phyloP scores from a whole-genome alignment of 2,797 vertebrate genomes.

The Delichon dasypus region DNA sequence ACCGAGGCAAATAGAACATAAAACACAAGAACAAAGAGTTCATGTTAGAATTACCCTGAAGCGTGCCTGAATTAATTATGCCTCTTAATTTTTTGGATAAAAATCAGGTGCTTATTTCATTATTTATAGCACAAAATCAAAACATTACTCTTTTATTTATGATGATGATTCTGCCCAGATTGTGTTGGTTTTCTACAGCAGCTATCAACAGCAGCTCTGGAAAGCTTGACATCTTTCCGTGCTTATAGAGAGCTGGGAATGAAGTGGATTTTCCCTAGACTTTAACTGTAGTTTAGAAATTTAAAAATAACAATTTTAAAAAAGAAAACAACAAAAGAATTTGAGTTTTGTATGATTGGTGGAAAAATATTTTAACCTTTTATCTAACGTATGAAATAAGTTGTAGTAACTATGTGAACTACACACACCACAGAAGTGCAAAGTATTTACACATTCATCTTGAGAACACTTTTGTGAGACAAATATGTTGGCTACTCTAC shows the following conservation, averaged over 20 bases:
- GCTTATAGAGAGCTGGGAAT: background rate
- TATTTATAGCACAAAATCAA: slow-evolving; percentile 55
- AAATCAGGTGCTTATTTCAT: slow-evolving; percentile 46
- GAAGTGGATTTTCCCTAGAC: background rate
- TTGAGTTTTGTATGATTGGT: background rate
- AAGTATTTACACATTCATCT: background rate
- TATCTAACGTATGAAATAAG: background rate
- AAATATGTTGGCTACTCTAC: background rate
- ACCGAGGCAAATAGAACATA: background rate
- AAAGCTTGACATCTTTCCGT: background rate
- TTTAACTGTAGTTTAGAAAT: background rate
- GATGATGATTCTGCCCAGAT: slow-evolving; percentile 14
- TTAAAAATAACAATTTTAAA: background rate
- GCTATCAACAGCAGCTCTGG: background rate
- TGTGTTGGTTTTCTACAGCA: slow-evolving; percentile 13
- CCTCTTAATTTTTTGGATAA: slow-evolving; percentile 51
- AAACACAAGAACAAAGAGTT: background rate
- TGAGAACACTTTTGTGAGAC: background rate
- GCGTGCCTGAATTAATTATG: slow-evolving; percentile 52
- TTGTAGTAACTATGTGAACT: background rate
- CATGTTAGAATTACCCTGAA: slow-evolving; percentile 12
- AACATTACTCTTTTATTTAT: slow-evolving; percentile 49
- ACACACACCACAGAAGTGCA: background rate
- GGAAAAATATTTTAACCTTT: background rate
- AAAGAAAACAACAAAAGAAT: background rate